Base-by-base conservation (phyloP, 2,797 vertebrate species). In the Clarias fuscus region DNA sequence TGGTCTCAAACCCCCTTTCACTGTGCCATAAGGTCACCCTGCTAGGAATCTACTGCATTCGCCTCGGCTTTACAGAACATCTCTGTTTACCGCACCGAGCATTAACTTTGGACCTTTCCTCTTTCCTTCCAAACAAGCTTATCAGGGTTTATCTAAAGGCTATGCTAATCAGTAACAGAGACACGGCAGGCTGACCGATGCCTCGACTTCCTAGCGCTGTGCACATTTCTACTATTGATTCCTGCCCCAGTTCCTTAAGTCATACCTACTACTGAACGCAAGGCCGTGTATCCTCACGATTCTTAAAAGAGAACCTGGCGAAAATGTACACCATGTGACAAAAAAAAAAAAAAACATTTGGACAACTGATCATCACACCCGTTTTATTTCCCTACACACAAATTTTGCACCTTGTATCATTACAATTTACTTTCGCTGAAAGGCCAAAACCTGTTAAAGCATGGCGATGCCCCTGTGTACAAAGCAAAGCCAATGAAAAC, bases 141-240 rank as follows among this genome's bases (percentile, higher is more conserved):
- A 86, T 86, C 68, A 17, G 68, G 40, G 24, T 76, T 86, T 82
- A 86, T 82, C 85, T 65, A 17, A 43, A 82, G 53, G 43, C 61
- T 43, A n/a, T 11, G 76, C 79, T 82, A 86, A 86, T 86, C 59
- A 86, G 85, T 86, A 82, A 86, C 79, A 83, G 43, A 61, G 64
- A 58, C 75, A 22, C 43, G 17, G 48, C 59, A 67, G 43, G 3
- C 68, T 64, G 27, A 48, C 56, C 64, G 67, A n/a, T 1, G 14
- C 43, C 43, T 15, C 7, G 68, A 37, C 18, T 13, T 64, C 65
- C 10, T 48, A 17, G 48, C 30, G 18, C 53, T 22, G 3, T 65
- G 40, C 33, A 43, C 15, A 0, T 64, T n/a, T 79, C 64, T 59
- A 59, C 33, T 5, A 43, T 3, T 71, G n/a, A 64, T 30, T 64